Percentiles rank a stretch among this genome's conserved stretches.
These are phyloP conservation scores for Tarsius wallacei DNA, from an alignment of 2,797 vertebrate genomes.

Conservation along the genomic window DNA sequence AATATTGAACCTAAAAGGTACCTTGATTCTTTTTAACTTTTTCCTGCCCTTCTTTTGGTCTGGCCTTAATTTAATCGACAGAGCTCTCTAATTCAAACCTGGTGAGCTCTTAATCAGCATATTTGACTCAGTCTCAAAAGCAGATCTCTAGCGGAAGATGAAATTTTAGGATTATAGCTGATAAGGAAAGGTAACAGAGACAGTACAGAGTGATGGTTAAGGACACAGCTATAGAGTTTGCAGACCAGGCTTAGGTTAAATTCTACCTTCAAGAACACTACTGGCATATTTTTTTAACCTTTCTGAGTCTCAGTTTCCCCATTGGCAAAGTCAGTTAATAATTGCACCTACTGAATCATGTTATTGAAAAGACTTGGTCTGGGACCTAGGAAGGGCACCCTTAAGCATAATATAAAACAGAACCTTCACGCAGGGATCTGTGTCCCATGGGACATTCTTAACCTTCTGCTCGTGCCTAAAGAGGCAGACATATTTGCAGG, in stretches of 20 bases:
- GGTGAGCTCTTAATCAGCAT: neutral
- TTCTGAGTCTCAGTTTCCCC: slow-evolving; percentile 26
- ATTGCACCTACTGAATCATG: neutral
- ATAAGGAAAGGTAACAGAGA: neutral
- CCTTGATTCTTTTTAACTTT: slow-evolving; percentile 36
- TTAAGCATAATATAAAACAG: neutral
- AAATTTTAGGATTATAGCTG: neutral
- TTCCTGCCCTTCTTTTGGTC: slow-evolving; percentile 28
- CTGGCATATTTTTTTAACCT: neutral
- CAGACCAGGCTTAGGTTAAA: neutral
- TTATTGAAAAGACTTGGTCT: neutral
- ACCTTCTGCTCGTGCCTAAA: neutral
- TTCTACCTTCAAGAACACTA: neutral
- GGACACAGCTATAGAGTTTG: fast-evolving
- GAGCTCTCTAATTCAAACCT: slow-evolving; percentile 75
- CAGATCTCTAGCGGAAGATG: neutral
- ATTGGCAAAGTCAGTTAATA: neutral
- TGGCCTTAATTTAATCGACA: slow-evolving; percentile 73
- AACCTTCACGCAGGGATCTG: neutral
- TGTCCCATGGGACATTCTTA: neutral
- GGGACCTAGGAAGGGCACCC: neutral
- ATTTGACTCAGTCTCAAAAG: neutral
- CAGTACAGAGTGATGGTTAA: fast-evolving
- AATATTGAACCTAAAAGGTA: neutral
- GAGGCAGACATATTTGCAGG: neutral